These are phyloP conservation scores for Aegotheles bennettii DNA, from an alignment of 2,113 vertebrate genomes.

Conservation along the genomic window DNA sequence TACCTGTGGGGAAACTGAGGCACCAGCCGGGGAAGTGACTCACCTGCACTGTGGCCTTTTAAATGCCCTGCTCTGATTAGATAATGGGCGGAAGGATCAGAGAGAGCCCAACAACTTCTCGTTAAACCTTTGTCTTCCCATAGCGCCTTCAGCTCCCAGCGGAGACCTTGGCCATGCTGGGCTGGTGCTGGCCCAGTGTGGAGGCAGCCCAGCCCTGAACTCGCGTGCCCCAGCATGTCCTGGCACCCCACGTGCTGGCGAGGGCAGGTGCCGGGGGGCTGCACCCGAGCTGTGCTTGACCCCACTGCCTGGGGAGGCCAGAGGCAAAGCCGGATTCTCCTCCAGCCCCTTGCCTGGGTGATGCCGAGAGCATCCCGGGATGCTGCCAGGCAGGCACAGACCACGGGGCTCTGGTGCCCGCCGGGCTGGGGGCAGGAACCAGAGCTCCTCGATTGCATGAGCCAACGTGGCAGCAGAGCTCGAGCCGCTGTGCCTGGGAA, in stretches of 20 bases:
- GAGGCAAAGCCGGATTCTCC: background rate
- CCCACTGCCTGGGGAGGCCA: background rate
- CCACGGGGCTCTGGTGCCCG: background rate
- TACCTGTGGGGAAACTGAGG: slow-evolving; percentile 39
- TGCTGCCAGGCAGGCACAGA: background rate
- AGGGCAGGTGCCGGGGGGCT: background rate
- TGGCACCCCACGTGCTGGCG: background rate
- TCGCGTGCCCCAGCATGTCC: background rate
- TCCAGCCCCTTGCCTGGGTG: fast-evolving
- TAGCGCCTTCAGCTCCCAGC: background rate
- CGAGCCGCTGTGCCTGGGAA: fast-evolving
- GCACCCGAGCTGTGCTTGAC: background rate
- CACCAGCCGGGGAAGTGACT: slow-evolving; percentile 28
- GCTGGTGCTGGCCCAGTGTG: background rate
- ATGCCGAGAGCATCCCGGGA: background rate
- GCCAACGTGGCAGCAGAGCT: background rate
- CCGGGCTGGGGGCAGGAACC: background rate
- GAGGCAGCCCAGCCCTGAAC: background rate
- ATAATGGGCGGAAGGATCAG: slow-evolving; percentile 48
- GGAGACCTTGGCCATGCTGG: background rate
- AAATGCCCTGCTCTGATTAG: slow-evolving; percentile 20
- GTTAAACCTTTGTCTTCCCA: background rate
- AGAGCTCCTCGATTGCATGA: background rate
- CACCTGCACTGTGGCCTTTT: slow-evolving; percentile 1
- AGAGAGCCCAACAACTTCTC: background rate